These are phyloP conservation scores for Aurelia coerulea DNA, from an alignment of 30 jellyfish, hydroid and myxozoan species.

Conservation along the genomic window DNA sequence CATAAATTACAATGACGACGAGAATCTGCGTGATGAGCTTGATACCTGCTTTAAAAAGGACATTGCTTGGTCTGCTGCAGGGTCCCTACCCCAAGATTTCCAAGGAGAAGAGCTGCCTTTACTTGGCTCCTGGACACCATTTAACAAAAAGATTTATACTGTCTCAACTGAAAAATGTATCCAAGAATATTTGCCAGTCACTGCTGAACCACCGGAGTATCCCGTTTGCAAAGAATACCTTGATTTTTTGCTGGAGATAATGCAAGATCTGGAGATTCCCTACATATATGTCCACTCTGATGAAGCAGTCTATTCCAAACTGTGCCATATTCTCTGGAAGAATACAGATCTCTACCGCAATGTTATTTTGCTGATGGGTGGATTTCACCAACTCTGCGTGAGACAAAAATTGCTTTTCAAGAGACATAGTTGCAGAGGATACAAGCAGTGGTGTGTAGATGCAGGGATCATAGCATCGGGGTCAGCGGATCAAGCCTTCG, in stretches of 20 bases:
- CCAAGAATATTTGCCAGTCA: slow-evolving; percentile 59
- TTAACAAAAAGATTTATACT: neutral
- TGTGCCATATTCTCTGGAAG: slow-evolving; percentile 53
- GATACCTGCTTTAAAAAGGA: slow-evolving; percentile 26
- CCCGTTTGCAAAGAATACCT: slow-evolving; percentile 39
- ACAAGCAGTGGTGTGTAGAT: slow-evolving; percentile 40
- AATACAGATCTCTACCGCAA: slow-evolving; percentile 10
- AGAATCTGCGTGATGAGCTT: slow-evolving; percentile 2
- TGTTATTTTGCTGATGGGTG: slow-evolving; percentile 49
- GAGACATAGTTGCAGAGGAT: slow-evolving; percentile 18
- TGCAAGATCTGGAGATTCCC: slow-evolving; percentile 11
- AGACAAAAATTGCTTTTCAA: slow-evolving; percentile 32
- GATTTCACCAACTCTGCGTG: slow-evolving; percentile 48
- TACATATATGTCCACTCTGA: slow-evolving; percentile 49
- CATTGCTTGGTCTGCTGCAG: slow-evolving; percentile 63
- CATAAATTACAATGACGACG: neutral
- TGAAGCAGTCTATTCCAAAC: slow-evolving; percentile 50
- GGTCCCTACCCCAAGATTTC: neutral
- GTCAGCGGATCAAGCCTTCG: slow-evolving; percentile 37
- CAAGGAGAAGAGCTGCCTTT: slow-evolving; percentile 17
- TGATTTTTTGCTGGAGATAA: slow-evolving; percentile 16
- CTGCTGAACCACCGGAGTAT: slow-evolving; percentile 56
- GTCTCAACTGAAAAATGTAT: slow-evolving; percentile 3
- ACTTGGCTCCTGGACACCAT: slow-evolving; percentile 61
- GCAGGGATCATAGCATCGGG: slow-evolving; percentile 42